Percentiles rank a stretch among this genome's conserved stretches.
Evolutionary conservation across 2,888 invertebrate species (phyloP).

Genomic region (Adelognathus sp.): DNA sequence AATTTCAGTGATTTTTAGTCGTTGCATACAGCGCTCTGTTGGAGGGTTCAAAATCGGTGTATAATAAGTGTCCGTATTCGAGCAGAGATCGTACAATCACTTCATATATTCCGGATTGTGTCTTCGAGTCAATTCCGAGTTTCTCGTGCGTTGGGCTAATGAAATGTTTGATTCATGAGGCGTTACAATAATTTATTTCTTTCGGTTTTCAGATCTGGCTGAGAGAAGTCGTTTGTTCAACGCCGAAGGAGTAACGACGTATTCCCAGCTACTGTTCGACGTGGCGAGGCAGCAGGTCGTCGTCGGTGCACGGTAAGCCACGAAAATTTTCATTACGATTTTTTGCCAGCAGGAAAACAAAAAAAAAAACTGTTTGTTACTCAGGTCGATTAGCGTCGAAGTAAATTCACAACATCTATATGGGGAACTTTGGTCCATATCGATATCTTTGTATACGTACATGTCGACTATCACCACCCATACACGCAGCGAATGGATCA

Average conservation of each 20-base stretch:
- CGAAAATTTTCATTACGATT: not conserved
- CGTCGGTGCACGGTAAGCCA: constrained; percentile 92
- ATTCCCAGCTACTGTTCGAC: constrained; percentile 93
- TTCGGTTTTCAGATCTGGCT: constrained; percentile 85
- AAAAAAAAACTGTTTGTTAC: not conserved
- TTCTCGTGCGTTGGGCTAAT: not conserved
- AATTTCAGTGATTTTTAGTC: no score
- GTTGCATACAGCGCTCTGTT: no score
- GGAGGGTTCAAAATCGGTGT: no score
- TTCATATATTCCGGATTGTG: not conserved
- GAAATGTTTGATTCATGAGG: not conserved
- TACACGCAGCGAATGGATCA: no score
- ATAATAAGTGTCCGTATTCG: no score
- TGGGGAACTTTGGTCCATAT: no score
- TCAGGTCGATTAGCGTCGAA: not conserved
- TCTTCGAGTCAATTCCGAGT: not conserved
- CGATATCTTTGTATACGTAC: no score
- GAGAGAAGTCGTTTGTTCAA: constrained; percentile 82
- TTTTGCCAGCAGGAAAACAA: not conserved
- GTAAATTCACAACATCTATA: no score
- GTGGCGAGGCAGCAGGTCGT: constrained; percentile 93
- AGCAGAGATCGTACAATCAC: no score
- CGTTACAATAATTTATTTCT: not conserved
- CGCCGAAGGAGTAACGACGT: constrained; percentile 88
- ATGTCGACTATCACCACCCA: no score